Conservation (phyloP, 2,888 invertebrate species). For the Caenorhabditis virilis region DNA sequence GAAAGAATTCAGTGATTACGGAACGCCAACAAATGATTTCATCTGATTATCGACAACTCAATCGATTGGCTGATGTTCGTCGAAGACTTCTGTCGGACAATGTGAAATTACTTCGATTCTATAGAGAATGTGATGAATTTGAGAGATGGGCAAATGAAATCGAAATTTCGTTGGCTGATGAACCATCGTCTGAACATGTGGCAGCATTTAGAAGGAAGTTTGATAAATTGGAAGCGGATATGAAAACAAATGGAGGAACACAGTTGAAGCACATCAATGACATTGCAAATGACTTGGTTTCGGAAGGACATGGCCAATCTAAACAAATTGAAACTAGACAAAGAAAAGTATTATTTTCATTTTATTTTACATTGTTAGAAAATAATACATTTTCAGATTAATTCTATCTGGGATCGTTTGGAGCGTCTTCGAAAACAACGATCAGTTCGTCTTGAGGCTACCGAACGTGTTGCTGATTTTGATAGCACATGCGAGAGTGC, state of each 20-base stretch:
- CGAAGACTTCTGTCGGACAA: conserved; percentile 87
- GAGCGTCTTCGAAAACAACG: conserved; percentile 48
- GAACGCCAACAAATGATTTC: conserved; percentile 63
- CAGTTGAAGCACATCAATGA: conserved; percentile 86
- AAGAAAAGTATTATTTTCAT: no score
- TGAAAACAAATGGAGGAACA: conserved; percentile 81
- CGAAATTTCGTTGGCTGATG: conserved; percentile 82
- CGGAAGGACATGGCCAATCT: conserved; percentile 78
- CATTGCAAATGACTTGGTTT: conserved; percentile 83
- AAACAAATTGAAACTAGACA: conserved; percentile 43
- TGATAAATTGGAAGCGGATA: conserved; percentile 81
- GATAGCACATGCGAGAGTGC: conserved; percentile 94
- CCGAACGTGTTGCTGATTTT: conserved; percentile 90
- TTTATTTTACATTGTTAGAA: no score
- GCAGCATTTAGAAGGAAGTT: conserved; percentile 84
- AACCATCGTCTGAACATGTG: conserved; percentile 85
- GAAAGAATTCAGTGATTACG: conserved; percentile 42
- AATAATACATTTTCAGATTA: no score
- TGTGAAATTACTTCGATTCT: conserved; percentile 82
- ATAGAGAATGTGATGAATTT: conserved; percentile 94
- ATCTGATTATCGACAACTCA: conserved; percentile 71
- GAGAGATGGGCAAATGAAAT: conserved; percentile 95
- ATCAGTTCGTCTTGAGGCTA: conserved; percentile 88
- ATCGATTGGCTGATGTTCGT: conserved; percentile 79
- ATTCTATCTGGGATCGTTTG: conserved; percentile 74